These are phyloP conservation scores for Drosophila burlai DNA, from an alignment of 1,140 invertebrate species.

Conservation along the genomic window DNA sequence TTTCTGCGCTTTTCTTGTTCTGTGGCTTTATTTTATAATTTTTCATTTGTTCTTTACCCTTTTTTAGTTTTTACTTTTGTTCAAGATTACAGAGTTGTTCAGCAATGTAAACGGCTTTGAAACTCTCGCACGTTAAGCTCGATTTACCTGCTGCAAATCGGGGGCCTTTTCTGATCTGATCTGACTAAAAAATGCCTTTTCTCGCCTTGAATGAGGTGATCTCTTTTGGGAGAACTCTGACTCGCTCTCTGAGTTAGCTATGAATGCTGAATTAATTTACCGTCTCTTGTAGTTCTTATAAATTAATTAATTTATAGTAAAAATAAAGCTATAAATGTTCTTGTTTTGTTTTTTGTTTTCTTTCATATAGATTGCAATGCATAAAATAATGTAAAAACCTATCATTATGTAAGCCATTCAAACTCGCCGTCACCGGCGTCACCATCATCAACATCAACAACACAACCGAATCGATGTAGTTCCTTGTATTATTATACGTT, in stretches of 20 bases:
- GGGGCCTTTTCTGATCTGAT: slow-evolving; percentile 58
- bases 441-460: slow-evolving; percentile 61
- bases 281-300: slow-evolving; percentile 60
- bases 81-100: slow-evolving; percentile 64
- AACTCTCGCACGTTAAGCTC: slow-evolving; percentile 69
- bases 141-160: slow-evolving; percentile 76
- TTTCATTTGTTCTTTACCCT: slow-evolving; percentile 38
- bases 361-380: slow-evolving; percentile 58
- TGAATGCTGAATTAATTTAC: slow-evolving; percentile 75
- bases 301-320: slow-evolving; percentile 80
- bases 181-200: slow-evolving; percentile 73
- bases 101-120: slow-evolving; percentile 71
- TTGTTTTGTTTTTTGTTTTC: slow-evolving; percentile 54
- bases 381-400: slow-evolving; percentile 69
- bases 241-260: slow-evolving; percentile 23
- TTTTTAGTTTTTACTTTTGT: slow-evolving; percentile 41
- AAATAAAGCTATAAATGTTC: slow-evolving; percentile 82
- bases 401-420: slow-evolving; percentile 53
- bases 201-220: slow-evolving; percentile 34
- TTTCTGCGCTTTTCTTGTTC: slow-evolving; percentile 48
- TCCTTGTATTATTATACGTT: slow-evolving; percentile 56
- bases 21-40: slow-evolving; percentile 49
- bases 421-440: not conserved
- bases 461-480: slow-evolving; percentile 84
- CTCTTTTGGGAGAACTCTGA: slow-evolving; percentile 7